Conservation (phyloP, 2,888 invertebrate genomes). For the Leptura quadrifasciata region DNA sequence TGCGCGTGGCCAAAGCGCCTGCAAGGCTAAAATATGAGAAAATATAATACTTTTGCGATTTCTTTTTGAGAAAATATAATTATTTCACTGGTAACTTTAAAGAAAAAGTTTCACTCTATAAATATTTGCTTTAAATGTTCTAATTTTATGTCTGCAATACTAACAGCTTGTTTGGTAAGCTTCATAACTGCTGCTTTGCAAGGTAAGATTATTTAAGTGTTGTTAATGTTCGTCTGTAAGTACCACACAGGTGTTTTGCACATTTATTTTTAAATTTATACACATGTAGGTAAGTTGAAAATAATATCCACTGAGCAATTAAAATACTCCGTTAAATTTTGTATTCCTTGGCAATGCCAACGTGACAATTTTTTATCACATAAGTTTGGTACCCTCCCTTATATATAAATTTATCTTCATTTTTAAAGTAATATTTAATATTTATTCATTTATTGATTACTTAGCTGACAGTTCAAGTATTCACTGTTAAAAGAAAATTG, state of each 20-base stretch:
- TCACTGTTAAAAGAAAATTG: too few species aligned
- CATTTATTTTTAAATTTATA: background rate
- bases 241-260: background rate
- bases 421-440: too few species aligned
- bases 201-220: conserved; percentile 26
- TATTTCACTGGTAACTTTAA: background rate
- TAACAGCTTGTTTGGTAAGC: conserved; percentile 5
- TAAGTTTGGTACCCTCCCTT: background rate
- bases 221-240: background rate
- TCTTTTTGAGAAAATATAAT: background rate
- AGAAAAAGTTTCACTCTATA: conserved; percentile 23
- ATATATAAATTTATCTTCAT: background rate
- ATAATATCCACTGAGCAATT: background rate
- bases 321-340: background rate
- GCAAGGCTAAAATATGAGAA: too few species aligned
- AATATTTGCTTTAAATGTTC: conserved; percentile 29
- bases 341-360: background rate
- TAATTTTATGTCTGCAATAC: conserved; percentile 18
- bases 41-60: background rate
- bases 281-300: background rate
- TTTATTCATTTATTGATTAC: too few species aligned
- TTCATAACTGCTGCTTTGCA: conserved; percentile 29
- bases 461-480: too few species aligned
- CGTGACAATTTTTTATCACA: background rate
- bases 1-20: too few species aligned